Base-by-base conservation (phyloP, 2,888 invertebrate genomes). In the Iphiclides podalirius region DNA sequence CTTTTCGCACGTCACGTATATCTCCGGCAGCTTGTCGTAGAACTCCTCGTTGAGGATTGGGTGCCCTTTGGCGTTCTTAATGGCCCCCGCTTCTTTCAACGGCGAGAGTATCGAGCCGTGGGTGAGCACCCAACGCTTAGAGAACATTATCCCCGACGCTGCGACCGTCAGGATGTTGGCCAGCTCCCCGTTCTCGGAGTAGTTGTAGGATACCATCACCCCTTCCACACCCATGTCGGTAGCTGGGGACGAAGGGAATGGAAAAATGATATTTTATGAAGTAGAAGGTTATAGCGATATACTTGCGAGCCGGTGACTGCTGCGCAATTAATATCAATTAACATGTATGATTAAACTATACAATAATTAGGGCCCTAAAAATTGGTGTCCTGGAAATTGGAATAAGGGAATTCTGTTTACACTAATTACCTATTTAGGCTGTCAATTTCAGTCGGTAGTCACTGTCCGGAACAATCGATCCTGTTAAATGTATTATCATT, bases 91-190 rank as follows among this genome's bases (percentile, higher is more conserved):
- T 53, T 86, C 82, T 56, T 85, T 78, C n/a, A 85, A 56, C 0
- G 89, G 80, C 0, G 83, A 82, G 11, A 90, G 70, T 8, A 90
- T 78, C 16, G 88, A 87, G 1, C 90, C 90, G 56, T 90, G 90
- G 0, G 90, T 88, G 3, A 91, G 70, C 20, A 90, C 83, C 89
- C 90, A 90, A 13, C 89, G 72, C n/a, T 81, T 69, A 39, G 82
- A 79, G 67, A 90, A 90, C 52, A 78, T 79, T 56, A 90, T 85
- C 12, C 90, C 90, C 1, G 90, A 90, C 0, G 88, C 82, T 1
- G 90, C 82, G 2, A 86, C 86, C 0, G 83, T 88, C 11, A 87
- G 68, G 57, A 88, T 88, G 55, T 86, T 87, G 0, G 86, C 78
- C n/a, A 73, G 74, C 49, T 87, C 85, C 0, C 74, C 79, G 53